Base-by-base conservation (phyloP, 2,888 invertebrate species). In the Colostygia pectinataria region DNA sequence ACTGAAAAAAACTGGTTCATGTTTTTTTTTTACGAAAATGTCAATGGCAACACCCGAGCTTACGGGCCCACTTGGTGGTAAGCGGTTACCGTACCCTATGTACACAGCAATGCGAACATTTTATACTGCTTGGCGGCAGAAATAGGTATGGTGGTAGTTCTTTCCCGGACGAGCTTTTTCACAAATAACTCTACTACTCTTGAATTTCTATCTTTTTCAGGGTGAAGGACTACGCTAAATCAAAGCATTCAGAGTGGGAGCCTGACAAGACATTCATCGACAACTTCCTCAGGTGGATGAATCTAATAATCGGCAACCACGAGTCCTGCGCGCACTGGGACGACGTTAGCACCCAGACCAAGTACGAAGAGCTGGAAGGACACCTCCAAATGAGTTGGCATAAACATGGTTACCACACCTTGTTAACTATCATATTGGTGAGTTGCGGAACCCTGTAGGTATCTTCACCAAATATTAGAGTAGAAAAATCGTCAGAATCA, bases 271-370 rank as follows among this genome's bases (percentile, higher is more conserved):
- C 74, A 2, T 77, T 69, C 13, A 45, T 80, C 0, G 48, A 59
- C 0, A 67, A 69, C n/a, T 59, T 77, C 15, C 54, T 80, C 0
- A 53, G 67, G 0, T 76, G 77, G 40, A 48, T 75, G 42, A 76
- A 78, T 12, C 51, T 76, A 0, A 8, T 76, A 0, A 57, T 74
- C 0, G 63, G 77, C 18, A 77, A 69, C 23, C 70, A 77, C 7
- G 81, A 83, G 24, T 69, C 74, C 0, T 73, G 78, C 0, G 71
- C 68, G 48, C 68, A 70, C 15, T 83, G 82, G 81, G 67, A 74
- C 4, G 80, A 83, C 1, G 65, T 80, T 2, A 72, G 66, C 0
- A 75, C 80, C 0, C 52, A 61, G 2, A 65, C 73, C 0, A 52
- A 36, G 0, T 83, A 74, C 10, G 55, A 65, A 0, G 68, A 75